Evolutionary conservation across 2,797 vertebrate genomes (phyloP).

Genomic region (Etheostoma perlongum): DNA sequence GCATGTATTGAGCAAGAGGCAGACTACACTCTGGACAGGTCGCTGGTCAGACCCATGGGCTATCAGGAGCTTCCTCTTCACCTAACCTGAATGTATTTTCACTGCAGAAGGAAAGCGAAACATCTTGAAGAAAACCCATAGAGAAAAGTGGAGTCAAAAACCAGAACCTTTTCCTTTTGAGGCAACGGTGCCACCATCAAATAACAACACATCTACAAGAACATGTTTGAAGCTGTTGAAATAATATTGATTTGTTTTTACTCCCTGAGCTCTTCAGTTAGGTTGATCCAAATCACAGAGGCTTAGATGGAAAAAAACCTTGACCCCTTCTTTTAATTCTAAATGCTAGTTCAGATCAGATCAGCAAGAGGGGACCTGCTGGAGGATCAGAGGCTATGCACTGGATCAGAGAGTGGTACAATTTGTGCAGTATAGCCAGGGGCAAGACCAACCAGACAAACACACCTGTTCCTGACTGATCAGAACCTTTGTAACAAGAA

Average conservation of each 20-base stretch:
- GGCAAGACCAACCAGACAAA: slow-evolving; percentile 8
- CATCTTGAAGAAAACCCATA: not conserved
- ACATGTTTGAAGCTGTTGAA: slow-evolving; percentile 18
- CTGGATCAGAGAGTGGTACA: slow-evolving; percentile 21
- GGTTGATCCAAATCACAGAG: slow-evolving; percentile 37
- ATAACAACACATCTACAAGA: slow-evolving; percentile 27
- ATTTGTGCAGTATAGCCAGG: slow-evolving; percentile 1
- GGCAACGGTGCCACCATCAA: slow-evolving; percentile 23
- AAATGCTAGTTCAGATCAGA: slow-evolving; percentile 20
- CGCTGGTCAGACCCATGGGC: not conserved
- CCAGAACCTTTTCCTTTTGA: slow-evolving; percentile 4
- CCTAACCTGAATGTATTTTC: not conserved
- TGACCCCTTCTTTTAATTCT: slow-evolving; percentile 42
- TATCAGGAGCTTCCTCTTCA: not conserved
- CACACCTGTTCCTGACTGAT: not conserved
- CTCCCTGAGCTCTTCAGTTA: slow-evolving; percentile 25
- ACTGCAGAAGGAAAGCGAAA: not conserved
- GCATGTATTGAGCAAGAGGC: not conserved
- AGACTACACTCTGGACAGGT: slow-evolving; percentile 1
- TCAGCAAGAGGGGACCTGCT: slow-evolving; percentile 28
- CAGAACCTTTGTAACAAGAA: not conserved
- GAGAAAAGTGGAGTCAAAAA: slow-evolving; percentile 16
- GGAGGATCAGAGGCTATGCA: slow-evolving; percentile 31
- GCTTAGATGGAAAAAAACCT: slow-evolving; percentile 39
- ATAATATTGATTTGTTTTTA: slow-evolving; percentile 47